phyloP scores from a whole-genome alignment of 1,140 invertebrate genomes.

The Eriocheir sinensis region DNA sequence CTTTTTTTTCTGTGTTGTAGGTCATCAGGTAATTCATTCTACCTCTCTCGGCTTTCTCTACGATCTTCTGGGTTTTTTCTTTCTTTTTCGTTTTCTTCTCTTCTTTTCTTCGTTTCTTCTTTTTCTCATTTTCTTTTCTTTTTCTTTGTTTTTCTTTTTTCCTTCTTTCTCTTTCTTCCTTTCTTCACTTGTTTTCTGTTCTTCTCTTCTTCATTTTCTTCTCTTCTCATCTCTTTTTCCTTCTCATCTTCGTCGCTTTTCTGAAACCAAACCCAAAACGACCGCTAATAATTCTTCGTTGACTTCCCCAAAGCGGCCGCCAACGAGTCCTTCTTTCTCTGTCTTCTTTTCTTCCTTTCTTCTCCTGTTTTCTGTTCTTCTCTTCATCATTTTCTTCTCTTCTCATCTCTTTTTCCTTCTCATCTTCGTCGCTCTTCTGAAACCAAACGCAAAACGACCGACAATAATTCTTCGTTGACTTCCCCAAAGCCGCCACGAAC shows the following conservation, averaged over 20 bases:
- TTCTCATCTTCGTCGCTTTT: not conserved
- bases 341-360: not conserved
- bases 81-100: conserved; percentile 13
- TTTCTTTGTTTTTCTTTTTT: too few relatives aligned
- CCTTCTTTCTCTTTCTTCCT: not conserved
- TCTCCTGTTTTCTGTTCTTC: not conserved
- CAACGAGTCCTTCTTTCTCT: not conserved
- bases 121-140: too few relatives aligned
- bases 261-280: not conserved
- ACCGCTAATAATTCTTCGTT: not conserved
- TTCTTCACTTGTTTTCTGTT: not conserved
- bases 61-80: not conserved
- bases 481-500: not conserved
- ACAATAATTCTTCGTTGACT: not conserved
- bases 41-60: too few relatives aligned
- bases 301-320: not conserved
- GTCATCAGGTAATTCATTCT: too few relatives aligned
- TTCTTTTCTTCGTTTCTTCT: too few relatives aligned
- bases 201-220: not conserved
- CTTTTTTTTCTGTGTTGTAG: too few relatives aligned
- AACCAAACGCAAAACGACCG: not conserved
- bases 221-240: conserved; percentile 23
- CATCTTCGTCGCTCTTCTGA: not conserved
- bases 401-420: conserved; percentile 23
- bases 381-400: not conserved